Evolutionary conservation across 2,113 vertebrate species (phyloP), one percentile per base, ranked within the genome.

Genomic region (Aleadryas rufinucha): DNA sequence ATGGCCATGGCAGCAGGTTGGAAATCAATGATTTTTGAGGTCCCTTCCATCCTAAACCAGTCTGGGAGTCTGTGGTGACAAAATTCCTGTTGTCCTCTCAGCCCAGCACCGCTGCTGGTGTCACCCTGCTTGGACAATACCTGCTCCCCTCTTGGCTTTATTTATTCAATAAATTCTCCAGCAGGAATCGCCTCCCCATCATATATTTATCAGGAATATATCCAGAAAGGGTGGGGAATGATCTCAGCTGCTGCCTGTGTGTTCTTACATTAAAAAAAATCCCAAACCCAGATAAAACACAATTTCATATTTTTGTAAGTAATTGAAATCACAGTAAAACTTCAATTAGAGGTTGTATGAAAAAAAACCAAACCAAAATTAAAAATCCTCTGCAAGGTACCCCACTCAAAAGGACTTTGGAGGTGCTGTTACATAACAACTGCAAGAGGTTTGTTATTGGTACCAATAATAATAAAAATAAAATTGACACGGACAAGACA

Each of bases 41-140:
- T 7, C 2, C 0, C 3, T n/a, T 30, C 44, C 41, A 22, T 19
- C 47, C 71, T 31, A 42, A 61, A 42, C 11, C 39, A 19, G 16
- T 6, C 21, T 61, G 78, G 26, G 26, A 4, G 26, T n/a, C 28
- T 12, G 17, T 7, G 26, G 8, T 7, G 14, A 23, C 63, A 11
- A 23, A 76, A 77, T 28, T n/a, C 35, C 9, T 0, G 2, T 2
- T 30, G 12, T 8, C 15, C 66, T 41, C 24, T 5, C 5, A 16
- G 50, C 20, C 20, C 83, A 52, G 44, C 22, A 13, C 0, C 1
- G 2, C 1, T 22, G 4, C 3, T 9, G 6, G 26, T 13, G 20
- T 12, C 20, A 23, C 82, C 27, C 42, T n/a, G 70, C 22, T 41
- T 14, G 63, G n/a, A 8, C 37, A 49, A 3, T 5, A 9, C 54